Evolutionary conservation across 2,888 invertebrate genomes (phyloP).

Genomic region (Heliconius sara): DNA sequence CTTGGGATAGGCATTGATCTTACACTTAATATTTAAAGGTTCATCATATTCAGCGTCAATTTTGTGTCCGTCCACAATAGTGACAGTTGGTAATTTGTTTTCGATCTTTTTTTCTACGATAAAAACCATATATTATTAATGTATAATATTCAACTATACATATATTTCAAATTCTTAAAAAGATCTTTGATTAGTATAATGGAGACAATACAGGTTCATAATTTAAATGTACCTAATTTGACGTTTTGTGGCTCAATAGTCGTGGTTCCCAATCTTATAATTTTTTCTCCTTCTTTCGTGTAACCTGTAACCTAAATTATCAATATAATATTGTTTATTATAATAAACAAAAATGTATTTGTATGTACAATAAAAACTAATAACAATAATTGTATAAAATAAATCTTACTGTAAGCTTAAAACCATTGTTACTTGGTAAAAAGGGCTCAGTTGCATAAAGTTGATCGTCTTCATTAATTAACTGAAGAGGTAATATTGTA

Average conservation of each 20-base stretch:
- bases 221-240: constrained; percentile 24
- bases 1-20: constrained; percentile 60
- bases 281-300: constrained; percentile 32
- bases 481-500: constrained; percentile 50
- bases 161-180: background rate
- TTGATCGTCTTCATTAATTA: constrained; percentile 52
- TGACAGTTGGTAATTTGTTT: constrained; percentile 52
- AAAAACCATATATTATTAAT: background rate
- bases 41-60: constrained; percentile 51
- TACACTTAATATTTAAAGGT: constrained; percentile 58
- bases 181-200: no score
- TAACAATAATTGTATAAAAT: background rate
- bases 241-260: constrained; percentile 40
- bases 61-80: constrained; percentile 51
- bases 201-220: no score
- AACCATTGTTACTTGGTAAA: constrained; percentile 55
- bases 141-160: background rate
- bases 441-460: constrained; percentile 58
- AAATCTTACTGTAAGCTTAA: constrained; percentile 57
- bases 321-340: background rate
- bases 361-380: background rate
- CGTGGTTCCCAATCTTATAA: constrained; percentile 37
- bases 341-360: background rate
- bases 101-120: constrained; percentile 45
- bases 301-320: constrained; percentile 39